phyloP scores from a whole-genome alignment of 2,888 invertebrate genomes.

The Aspidiotus destructor region DNA sequence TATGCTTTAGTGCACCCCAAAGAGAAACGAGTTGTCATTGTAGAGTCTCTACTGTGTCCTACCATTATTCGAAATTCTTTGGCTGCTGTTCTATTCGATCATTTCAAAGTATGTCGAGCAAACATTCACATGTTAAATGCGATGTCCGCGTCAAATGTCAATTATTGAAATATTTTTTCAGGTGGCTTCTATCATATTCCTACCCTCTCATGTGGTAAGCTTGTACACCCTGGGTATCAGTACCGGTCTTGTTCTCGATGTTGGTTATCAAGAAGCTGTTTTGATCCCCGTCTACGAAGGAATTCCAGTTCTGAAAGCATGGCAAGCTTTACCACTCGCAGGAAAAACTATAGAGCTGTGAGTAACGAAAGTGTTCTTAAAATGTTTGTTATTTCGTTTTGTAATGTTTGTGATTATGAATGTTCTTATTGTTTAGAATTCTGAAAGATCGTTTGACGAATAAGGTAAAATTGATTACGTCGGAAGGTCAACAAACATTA shows the following conservation, averaged over 20 bases:
- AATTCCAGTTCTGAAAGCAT: conserved; percentile 70
- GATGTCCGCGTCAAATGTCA: not conserved
- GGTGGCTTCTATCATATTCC: conserved; percentile 67
- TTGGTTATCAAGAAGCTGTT: conserved; percentile 74
- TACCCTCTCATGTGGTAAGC: conserved; percentile 75
- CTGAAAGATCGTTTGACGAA: conserved; percentile 14
- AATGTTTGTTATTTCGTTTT: not conserved
- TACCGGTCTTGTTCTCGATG: conserved; percentile 73
- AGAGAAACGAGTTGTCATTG: conserved; percentile 79
- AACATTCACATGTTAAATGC: not conserved
- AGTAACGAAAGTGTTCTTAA: conserved; percentile 41
- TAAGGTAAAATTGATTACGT: conserved; percentile 23
- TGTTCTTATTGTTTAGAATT: not conserved
- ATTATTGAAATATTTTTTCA: conserved; percentile 39
- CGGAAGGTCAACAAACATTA: conserved; percentile 8
- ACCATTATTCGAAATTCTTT: conserved; percentile 75
- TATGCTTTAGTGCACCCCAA: conserved; percentile 85
- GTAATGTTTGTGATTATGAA: not conserved
- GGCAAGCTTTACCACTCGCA: conserved; percentile 72
- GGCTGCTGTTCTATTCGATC: conserved; percentile 81
- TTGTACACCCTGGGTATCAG: conserved; percentile 72
- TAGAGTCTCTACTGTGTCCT: conserved; percentile 79
- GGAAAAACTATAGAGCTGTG: conserved; percentile 61
- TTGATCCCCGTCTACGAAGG: conserved; percentile 79
- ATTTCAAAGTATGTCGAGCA: conserved; percentile 64